These are phyloP conservation scores for Hirudinaria manillensis DNA, from an alignment of 2,888 invertebrate species.

Conservation along the genomic window DNA sequence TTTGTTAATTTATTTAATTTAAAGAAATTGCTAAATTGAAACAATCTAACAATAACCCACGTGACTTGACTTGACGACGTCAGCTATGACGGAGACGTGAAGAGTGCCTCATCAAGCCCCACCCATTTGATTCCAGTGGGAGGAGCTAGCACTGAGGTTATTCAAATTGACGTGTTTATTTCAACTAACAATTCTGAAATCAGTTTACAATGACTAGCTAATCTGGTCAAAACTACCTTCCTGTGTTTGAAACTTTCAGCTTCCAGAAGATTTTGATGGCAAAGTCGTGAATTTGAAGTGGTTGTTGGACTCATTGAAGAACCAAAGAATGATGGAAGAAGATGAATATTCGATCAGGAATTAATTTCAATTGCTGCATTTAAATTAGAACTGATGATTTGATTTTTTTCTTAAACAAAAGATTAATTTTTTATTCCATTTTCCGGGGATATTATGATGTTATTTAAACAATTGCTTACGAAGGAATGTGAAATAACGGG, in stretches of 20 bases:
- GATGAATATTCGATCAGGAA: not conserved
- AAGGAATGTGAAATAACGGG: too few species aligned
- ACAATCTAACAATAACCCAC: not conserved
- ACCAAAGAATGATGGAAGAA: constrained; percentile 11
- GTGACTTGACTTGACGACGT: constrained; percentile 31
- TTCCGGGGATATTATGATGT: too few species aligned
- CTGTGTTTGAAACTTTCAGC: too few species aligned
- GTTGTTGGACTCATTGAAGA: constrained; percentile 17
- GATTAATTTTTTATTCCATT: not conserved
- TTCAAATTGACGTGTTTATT: not conserved
- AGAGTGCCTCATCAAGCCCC: constrained; percentile 40
- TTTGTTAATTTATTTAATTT: constrained; percentile 3
- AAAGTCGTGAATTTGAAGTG: constrained; percentile 18
- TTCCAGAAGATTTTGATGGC: not conserved
- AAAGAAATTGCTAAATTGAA: not conserved
- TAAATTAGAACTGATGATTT: not conserved
- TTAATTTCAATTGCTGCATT: not conserved
- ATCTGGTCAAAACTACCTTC: too few species aligned
- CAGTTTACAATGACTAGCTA: too few species aligned
- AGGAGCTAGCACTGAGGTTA: not conserved
- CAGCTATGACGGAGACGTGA: constrained; percentile 48
- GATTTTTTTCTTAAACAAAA: not conserved
- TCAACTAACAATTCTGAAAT: too few species aligned
- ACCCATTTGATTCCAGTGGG: constrained; percentile 43
- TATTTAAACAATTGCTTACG: not conserved